A percentile compares a stretch with the other conserved stretches of the same genome.
These are phyloP conservation scores for Spilogale gracilis DNA, from an alignment of 2,113 vertebrate genomes.

Conservation along the genomic window DNA sequence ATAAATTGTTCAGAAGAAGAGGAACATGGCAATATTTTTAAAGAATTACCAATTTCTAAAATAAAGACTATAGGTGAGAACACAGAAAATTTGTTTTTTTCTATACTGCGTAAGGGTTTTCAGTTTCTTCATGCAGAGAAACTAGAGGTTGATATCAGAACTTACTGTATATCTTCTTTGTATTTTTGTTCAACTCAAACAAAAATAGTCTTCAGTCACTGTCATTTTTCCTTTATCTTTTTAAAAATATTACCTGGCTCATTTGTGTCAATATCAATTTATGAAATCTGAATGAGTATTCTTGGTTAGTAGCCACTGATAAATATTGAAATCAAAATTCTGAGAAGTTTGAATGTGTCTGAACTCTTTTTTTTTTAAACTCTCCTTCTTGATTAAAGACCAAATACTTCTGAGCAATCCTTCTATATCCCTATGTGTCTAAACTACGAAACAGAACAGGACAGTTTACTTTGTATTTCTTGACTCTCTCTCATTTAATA, in stretches of 20 bases:
- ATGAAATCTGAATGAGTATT: background rate
- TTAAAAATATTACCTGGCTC: background rate
- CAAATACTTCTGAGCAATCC: background rate
- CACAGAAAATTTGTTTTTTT: background rate
- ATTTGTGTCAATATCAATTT: background rate
- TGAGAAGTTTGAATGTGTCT: background rate
- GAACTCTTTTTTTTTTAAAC: background rate
- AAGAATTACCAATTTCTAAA: background rate
- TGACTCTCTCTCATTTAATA: background rate
- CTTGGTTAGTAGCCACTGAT: background rate
- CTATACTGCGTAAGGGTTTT: background rate
- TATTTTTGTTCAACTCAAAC: background rate
- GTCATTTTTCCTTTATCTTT: background rate
- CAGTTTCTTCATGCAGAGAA: background rate
- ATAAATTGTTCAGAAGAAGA: background rate
- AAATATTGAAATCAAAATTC: constrained; percentile 30
- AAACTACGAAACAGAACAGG: background rate
- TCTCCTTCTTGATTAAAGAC: background rate
- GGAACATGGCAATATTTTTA: background rate
- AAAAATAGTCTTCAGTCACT: background rate
- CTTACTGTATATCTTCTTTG: background rate
- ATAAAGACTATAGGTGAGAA: background rate
- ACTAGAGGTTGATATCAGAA: background rate
- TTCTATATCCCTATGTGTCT: background rate
- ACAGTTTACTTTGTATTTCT: background rate